phyloP scores from a whole-genome alignment of 2,113 vertebrate genomes.

The Elephas maximus region DNA sequence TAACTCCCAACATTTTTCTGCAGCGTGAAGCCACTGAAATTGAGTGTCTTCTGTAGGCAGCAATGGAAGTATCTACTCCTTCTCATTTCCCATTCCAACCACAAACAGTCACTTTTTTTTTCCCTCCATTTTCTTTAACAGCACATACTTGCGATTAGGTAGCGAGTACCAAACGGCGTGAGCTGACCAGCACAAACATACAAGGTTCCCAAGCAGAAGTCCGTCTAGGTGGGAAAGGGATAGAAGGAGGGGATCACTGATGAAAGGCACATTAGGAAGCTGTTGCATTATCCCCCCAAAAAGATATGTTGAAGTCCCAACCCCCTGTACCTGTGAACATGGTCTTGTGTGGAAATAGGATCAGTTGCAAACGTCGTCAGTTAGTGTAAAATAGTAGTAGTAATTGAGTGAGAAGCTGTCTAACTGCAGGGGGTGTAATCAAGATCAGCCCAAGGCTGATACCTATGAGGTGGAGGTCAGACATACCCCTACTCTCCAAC shows the following conservation, averaged over 20 bases:
- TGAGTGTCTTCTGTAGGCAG: neutral
- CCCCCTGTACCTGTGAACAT: neutral
- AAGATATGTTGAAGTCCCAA: neutral
- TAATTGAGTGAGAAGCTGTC: neutral
- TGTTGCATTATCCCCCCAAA: neutral
- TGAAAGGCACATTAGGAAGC: neutral
- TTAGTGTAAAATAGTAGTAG: neutral
- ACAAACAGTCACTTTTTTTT: neutral
- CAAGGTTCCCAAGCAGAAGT: neutral
- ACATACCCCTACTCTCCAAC: neutral
- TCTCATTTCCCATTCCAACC: neutral
- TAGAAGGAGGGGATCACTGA: fast-evolving
- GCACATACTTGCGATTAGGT: neutral
- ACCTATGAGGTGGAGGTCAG: neutral
- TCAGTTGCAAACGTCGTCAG: neutral
- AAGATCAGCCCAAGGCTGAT: neutral
- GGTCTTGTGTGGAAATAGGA: neutral
- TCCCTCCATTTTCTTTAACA: neutral
- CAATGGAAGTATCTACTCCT: neutral
- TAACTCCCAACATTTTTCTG: slow-evolving; percentile 31
- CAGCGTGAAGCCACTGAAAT: neutral
- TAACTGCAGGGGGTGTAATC: neutral
- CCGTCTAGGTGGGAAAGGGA: neutral
- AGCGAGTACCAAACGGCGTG: neutral
- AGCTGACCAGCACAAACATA: neutral